These are phyloP conservation scores for Eustalomyia histrio DNA, from an alignment of 2,888 invertebrate genomes.

Conservation along the genomic window DNA sequence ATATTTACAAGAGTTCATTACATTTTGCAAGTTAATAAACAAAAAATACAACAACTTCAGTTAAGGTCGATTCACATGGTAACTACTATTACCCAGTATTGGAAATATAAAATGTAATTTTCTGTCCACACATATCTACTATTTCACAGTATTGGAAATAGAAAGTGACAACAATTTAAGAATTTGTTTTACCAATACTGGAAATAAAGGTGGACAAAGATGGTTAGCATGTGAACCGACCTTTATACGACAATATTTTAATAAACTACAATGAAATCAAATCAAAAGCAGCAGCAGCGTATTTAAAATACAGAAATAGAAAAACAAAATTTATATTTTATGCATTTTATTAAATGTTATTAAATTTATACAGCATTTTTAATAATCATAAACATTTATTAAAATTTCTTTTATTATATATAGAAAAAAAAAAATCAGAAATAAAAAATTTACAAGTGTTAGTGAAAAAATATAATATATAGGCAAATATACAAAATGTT, in stretches of 20 bases:
- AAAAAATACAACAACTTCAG: not conserved
- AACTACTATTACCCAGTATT: too few relatives aligned
- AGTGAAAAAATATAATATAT: not conserved
- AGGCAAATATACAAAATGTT: slow-evolving; percentile 2
- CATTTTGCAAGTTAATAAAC: slow-evolving; percentile 5
- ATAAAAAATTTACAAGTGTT: not conserved
- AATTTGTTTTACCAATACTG: too few relatives aligned
- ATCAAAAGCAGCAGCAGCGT: not conserved
- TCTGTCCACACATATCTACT: too few relatives aligned
- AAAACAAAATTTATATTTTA: slow-evolving; percentile 4
- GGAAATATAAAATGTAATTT: too few relatives aligned
- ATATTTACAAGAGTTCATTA: not conserved
- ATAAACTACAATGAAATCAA: slow-evolving; percentile 29
- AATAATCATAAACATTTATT: not conserved
- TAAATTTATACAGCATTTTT: not conserved
- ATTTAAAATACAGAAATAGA: not conserved
- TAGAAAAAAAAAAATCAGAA: not conserved
- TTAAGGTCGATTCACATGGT: too few relatives aligned
- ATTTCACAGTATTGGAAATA: too few relatives aligned
- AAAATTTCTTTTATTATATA: not conserved
- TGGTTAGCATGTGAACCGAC: too few relatives aligned
- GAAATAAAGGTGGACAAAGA: too few relatives aligned
- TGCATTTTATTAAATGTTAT: slow-evolving; percentile 6
- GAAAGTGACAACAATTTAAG: too few relatives aligned
- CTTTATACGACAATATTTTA: slow-evolving; percentile 22